A percentile compares a stretch with the other conserved stretches of the same genome.
Evolutionary conservation across 2,797 vertebrate genomes (phyloP).

Genomic region (Sciurus vulgaris): DNA sequence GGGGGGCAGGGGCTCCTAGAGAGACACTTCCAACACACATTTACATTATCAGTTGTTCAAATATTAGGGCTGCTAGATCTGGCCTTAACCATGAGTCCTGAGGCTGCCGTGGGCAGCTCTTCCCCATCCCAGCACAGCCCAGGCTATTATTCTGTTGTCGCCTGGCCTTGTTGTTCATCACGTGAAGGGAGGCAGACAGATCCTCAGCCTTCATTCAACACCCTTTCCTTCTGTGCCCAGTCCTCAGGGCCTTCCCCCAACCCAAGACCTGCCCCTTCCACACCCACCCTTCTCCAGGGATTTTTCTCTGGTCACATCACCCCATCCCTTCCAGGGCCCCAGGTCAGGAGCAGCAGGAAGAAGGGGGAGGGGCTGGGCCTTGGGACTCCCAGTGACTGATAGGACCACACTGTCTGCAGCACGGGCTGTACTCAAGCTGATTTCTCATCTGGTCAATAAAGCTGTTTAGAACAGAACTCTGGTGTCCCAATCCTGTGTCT

Average conservation of each 20-base stretch:
- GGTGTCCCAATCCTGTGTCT: neutral
- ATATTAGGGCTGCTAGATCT: neutral
- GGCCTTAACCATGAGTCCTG: neutral
- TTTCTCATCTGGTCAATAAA: constrained; percentile 75
- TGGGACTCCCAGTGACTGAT: neutral
- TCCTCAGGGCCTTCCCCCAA: neutral
- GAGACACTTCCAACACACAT: neutral
- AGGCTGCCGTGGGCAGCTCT: neutral
- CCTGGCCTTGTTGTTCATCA: neutral
- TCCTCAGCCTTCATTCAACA: neutral
- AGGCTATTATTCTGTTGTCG: neutral
- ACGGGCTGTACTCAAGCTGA: neutral
- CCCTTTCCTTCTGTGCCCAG: neutral
- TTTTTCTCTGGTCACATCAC: neutral
- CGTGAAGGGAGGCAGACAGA: neutral
- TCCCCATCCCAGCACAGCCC: neutral
- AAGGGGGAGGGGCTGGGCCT: neutral
- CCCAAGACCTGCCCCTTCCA: neutral
- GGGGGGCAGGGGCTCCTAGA: neutral
- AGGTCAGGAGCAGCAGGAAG: neutral
- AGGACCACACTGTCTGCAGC: accelerated
- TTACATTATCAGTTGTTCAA: no score
- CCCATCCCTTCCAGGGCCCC: neutral
- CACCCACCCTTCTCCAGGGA: neutral
- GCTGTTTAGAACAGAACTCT: constrained; percentile 47